These are phyloP conservation scores for Pachyuromys duprasi DNA, from an alignment of 2,797 vertebrate species.

Conservation along the genomic window DNA sequence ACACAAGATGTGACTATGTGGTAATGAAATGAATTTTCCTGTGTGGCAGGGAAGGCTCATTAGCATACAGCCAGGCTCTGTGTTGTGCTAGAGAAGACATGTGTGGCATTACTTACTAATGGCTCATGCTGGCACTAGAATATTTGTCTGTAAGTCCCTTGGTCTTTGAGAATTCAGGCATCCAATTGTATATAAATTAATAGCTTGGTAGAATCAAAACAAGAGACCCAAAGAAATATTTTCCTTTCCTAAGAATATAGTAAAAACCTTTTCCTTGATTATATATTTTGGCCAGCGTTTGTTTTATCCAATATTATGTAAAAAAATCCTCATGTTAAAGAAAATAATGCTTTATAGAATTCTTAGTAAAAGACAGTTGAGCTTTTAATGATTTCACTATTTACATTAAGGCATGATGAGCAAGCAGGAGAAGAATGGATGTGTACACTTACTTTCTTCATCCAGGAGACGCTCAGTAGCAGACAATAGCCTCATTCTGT, in stretches of 20 bases:
- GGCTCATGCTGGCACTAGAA: constrained; percentile 59
- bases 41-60: constrained; percentile 33
- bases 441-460: constrained; percentile 89
- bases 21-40: constrained; percentile 72
- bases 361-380: constrained; percentile 21
- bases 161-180: constrained; percentile 37
- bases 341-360: constrained; percentile 17
- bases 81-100: constrained; percentile 37
- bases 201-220: constrained; percentile 54
- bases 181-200: constrained; percentile 62
- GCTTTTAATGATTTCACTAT: constrained; percentile 1
- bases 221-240: constrained; percentile 35
- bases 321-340: constrained; percentile 43
- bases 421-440: background rate
- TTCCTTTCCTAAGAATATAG: constrained; percentile 54
- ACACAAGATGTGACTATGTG: constrained; percentile 65
- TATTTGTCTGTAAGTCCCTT: constrained; percentile 61
- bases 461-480: constrained; percentile 91
- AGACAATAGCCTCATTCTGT: constrained; percentile 90
- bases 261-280: constrained; percentile 10
- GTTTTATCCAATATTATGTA: background rate
- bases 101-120: constrained; percentile 73
- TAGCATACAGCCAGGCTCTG: constrained; percentile 53
- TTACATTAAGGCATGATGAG: constrained; percentile 30
- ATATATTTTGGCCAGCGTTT: background rate